Base-by-base conservation (phyloP, 2,888 invertebrate genomes). In the Actias luna region DNA sequence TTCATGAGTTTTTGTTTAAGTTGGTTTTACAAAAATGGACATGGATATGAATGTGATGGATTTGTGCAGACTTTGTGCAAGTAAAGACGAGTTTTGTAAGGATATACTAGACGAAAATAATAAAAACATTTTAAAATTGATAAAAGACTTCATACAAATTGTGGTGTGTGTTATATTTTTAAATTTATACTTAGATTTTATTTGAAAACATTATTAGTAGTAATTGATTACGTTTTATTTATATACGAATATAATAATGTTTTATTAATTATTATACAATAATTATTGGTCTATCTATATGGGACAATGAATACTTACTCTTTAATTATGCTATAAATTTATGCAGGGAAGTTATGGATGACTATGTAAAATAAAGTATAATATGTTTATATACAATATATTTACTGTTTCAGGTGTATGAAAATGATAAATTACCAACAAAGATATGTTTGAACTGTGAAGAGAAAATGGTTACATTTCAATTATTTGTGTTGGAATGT, bases 391-490 rank as follows among this genome's bases (percentile, higher is more conserved):
- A 42, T 39, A 39, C 1, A 39, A 7, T 52, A 55, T 55, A 55
- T 55, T 18, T 14, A 29, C 42, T 61, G 31, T 82, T 85, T 46
- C 76, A 92, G 92, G 69, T 92, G 29, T 79, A 72, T 75, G 87
- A 88, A 62, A 80, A 75, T 72, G 90, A 92, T 67, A 78, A 76
- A 58, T 76, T 92, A 64, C 89, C 92, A 16, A 88, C 90, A 42
- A 89, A 79, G 71, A 83, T 92, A 62, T 92, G 92, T 68, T 67
- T 89, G 18, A 85, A 84, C 64, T 92, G 92, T 79, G 91, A 92
- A 77, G 92, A 92, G 66, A 92, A 85, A 75, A 82, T 92, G 75
- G 80, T 91, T n/a, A 83, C 88, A 36, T 90, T 92, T 70, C 87
- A 92, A 72, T 69, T 90, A 60, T 92, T 88, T 82, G 76, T 90